Evolutionary conservation across 2,888 invertebrate species (phyloP), one percentile per base, ranked within the genome.

Genomic region (Pemphredon lugubris): DNA sequence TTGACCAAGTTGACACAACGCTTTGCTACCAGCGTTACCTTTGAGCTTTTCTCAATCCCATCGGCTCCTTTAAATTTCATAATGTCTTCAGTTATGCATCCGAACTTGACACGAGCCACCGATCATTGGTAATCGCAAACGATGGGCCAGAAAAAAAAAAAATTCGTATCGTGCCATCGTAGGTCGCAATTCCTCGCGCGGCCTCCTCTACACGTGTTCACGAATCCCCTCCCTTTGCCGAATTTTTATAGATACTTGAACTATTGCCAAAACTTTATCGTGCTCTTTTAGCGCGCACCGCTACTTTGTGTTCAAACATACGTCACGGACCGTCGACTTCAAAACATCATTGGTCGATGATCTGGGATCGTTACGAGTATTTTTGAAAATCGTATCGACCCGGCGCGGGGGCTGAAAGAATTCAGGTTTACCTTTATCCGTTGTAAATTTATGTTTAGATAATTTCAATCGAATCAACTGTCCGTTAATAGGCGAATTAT

Each of bases 191-290:
- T 16, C 16, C 40, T 3, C 7, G 40, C 40, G 6, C 14, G 18
- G n/a, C 4, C n/a, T 40, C 9, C 34, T 5, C n/a, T 13, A 34
- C 61, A 30, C 44, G 30, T 50, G 67, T 9, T 16, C 44, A 9
- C 16, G 7, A 21, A 55, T 51, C 32, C 50, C 14, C 7, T 39
- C 4, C 13, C 9, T 11, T 7, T 4, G 34, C 9, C 42, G 58
- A 65, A 68, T 58, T 47, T 48, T 53, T 58, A 53, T 53, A 42
- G 40, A 48, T 58, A 40, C 37, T 53, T 54, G 65, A 48, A 54
- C n/a, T 2, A 14, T 6, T 54, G 53, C 58, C 65, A 65, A 30
- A 40, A 30, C 20, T 9, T 53, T 54, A 58, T 58, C 30, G 23
- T 37, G 21, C 26, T 11, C 40, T 2, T 64, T 58, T 58, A 39